Evolutionary conservation across 2,797 vertebrate species (phyloP), one percentile per base, ranked within the genome.

Genomic region (Parambassis ranga): DNA sequence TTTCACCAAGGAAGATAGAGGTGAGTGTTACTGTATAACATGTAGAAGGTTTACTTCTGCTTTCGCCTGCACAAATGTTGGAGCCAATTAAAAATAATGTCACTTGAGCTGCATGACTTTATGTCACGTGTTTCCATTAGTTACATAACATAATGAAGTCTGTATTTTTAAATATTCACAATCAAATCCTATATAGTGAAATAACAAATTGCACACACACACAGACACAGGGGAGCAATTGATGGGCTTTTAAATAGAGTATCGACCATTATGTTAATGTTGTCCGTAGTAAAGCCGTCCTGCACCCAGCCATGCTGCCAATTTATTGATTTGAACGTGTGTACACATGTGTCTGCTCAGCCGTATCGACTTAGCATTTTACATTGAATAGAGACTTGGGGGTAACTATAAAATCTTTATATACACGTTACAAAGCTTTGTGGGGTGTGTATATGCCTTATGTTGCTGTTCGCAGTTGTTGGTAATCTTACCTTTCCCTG

Each of bases 401-500:
- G n/a, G n/a, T n/a, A n/a, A n/a, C n/a, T n/a, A n/a, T n/a, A n/a
- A n/a, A n/a, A n/a, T n/a, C n/a, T n/a, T n/a, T n/a, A n/a, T n/a
- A n/a, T n/a, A n/a, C n/a, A n/a, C n/a, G n/a, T n/a, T n/a, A n/a
- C n/a, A n/a, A n/a, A 15, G 10, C 13, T 44, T 38, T 10, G 19
- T 22, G 3, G 22, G 6, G 43, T 4, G 2, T 59, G 22, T 31
- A n/a, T 23, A 13, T 5, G n/a, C n/a, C n/a, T n/a, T n/a, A n/a
- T n/a, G n/a, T n/a, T n/a, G n/a, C n/a, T n/a, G n/a, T n/a, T n/a
- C n/a, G n/a, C n/a, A n/a, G n/a, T 9, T 22, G 18, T 26, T 38
- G 24, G 19, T 66, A 23, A 26, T 10, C 74, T 48, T 90, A 98
- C 96, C 95, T 98, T 98, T 74, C 95, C 94, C 88, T 98, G 98